Percentiles rank a stretch among this genome's conserved stretches.
Evolutionary conservation across 1,140 invertebrate genomes (phyloP).

Genomic region (Triops cancriformis): DNA sequence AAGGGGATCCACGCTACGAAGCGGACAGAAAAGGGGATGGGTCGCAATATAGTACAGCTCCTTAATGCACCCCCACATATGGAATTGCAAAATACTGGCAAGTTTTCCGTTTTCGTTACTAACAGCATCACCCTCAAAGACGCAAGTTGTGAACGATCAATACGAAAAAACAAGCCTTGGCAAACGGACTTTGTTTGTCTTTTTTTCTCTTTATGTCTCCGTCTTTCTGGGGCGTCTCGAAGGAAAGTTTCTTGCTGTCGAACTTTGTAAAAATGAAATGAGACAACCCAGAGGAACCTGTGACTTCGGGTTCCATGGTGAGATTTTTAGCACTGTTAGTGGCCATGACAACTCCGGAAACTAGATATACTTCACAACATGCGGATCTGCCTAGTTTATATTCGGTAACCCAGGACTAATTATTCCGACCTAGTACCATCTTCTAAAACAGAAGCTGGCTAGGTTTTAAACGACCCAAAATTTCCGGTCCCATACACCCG

Average conservation of each 20-base stretch:
- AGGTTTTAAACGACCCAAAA: no score
- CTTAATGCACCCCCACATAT: background rate
- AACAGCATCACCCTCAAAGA: background rate
- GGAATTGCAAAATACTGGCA: conserved; percentile 10
- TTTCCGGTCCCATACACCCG: no score
- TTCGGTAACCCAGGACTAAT: background rate
- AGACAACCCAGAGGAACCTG: background rate
- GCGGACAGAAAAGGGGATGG: background rate
- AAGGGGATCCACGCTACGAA: background rate
- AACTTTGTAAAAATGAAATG: background rate
- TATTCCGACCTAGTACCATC: background rate
- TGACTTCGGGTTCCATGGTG: background rate
- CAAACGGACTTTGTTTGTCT: background rate
- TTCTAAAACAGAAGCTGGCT: background rate
- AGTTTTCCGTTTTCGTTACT: background rate
- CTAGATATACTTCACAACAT: background rate
- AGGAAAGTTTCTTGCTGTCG: background rate
- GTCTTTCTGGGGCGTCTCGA: background rate
- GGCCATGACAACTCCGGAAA: background rate
- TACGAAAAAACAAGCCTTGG: background rate
- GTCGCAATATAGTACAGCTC: background rate
- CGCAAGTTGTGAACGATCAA: conserved; percentile 13
- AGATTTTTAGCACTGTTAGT: conserved; percentile 10
- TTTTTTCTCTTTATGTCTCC: background rate
- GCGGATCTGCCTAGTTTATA: background rate